Conservation (phyloP, 2,113 vertebrate genomes). For the Limanda limanda region DNA sequence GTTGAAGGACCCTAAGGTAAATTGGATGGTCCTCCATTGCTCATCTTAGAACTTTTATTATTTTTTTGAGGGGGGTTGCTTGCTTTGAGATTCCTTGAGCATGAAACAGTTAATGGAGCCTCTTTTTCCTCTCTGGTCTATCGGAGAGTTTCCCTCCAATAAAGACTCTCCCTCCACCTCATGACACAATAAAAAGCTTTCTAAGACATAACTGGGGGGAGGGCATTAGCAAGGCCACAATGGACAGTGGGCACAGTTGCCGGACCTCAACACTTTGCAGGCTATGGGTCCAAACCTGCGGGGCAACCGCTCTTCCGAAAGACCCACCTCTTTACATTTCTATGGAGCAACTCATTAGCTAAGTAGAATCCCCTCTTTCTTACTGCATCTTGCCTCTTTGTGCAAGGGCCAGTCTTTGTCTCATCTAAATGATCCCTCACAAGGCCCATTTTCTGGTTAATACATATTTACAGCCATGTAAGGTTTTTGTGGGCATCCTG, state of each 20-base stretch:
- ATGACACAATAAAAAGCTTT: slow-evolving; percentile 69
- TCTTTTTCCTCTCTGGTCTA: slow-evolving; percentile 78
- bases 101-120: slow-evolving; percentile 73
- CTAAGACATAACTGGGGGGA: slow-evolving; percentile 71
- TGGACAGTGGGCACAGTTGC: slow-evolving; percentile 66
- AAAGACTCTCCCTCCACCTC: slow-evolving; percentile 65
- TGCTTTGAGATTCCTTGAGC: slow-evolving; percentile 77
- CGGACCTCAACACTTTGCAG: slow-evolving; percentile 79
- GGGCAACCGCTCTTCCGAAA: slow-evolving; percentile 80
- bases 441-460: slow-evolving; percentile 93
- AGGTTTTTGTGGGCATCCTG: slow-evolving; percentile 88
- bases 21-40: slow-evolving; percentile 46
- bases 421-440: slow-evolving; percentile 88
- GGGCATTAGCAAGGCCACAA: slow-evolving; percentile 81
- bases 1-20: slow-evolving; percentile 66
- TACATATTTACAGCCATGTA: slow-evolving; percentile 93
- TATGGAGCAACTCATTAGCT: slow-evolving; percentile 90
- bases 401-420: slow-evolving; percentile 85
- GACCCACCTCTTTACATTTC: slow-evolving; percentile 85
- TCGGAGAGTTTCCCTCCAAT: slow-evolving; percentile 79
- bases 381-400: slow-evolving; percentile 84
- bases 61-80: slow-evolving; percentile 57
- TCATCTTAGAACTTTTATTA: slow-evolving; percentile 60
- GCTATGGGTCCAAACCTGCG: slow-evolving; percentile 71
- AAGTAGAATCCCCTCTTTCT: slow-evolving; percentile 90